These are phyloP conservation scores for Cryptoprocta ferox DNA, from an alignment of 2,797 vertebrate genomes.

Conservation along the genomic window DNA sequence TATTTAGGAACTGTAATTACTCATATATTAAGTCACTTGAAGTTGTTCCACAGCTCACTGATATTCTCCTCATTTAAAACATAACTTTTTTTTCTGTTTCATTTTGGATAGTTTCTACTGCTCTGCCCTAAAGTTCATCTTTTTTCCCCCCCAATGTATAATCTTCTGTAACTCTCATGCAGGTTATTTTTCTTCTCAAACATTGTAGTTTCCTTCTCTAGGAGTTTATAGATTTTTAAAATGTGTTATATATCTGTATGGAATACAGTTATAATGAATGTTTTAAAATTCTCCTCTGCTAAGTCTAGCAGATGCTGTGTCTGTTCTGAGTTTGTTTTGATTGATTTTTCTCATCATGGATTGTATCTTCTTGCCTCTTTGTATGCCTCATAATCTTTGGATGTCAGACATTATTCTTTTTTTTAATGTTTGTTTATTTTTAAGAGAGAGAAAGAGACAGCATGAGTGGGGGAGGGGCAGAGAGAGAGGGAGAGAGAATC, in stretches of 20 bases:
- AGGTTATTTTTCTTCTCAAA: not conserved
- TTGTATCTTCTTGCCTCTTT: not conserved
- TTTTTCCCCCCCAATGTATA: not conserved
- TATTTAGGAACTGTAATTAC: not conserved
- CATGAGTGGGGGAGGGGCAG: too few relatives aligned
- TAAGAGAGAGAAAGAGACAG: too few relatives aligned
- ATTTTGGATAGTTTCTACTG: not conserved
- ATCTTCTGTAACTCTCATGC: not conserved
- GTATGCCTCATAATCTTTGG: not conserved
- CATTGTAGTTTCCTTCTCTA: not conserved
- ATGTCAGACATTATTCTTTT: not conserved
- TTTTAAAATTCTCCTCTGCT: not conserved
- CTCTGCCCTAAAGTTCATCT: not conserved
- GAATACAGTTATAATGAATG: not conserved
- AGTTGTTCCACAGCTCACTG: not conserved
- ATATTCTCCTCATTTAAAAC: not conserved
- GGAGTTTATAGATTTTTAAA: not conserved
- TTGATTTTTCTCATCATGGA: not conserved
- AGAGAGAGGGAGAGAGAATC: too few relatives aligned
- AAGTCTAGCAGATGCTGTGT: not conserved
- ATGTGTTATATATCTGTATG: not conserved
- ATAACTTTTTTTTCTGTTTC: not conserved
- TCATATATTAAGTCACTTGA: not conserved
- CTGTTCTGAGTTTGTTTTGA: not conserved
- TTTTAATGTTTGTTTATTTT: too few relatives aligned